Percentiles rank a stretch among this genome's conserved stretches.
Conservation (phyloP, 35 echinoderm and acorn worm genomes). For the Patiria miniata region DNA sequence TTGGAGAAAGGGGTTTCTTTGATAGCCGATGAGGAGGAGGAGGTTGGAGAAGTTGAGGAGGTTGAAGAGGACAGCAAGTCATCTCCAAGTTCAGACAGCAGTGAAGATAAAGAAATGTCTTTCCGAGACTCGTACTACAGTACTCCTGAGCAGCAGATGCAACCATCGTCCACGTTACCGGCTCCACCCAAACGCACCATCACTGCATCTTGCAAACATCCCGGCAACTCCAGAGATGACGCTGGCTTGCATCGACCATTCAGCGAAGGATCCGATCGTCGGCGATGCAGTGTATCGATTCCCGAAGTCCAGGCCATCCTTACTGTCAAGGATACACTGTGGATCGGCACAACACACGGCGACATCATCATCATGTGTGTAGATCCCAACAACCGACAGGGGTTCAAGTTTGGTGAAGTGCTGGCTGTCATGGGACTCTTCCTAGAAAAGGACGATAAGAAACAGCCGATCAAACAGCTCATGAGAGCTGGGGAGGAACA, state of each 20-base stretch:
- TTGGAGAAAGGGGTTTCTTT: not conserved
- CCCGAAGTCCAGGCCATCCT: conserved; percentile 46
- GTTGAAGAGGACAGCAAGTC: not conserved
- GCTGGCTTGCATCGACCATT: not conserved
- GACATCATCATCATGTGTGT: conserved; percentile 48
- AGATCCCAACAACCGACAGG: not conserved
- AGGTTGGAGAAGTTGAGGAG: not conserved
- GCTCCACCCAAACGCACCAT: not conserved
- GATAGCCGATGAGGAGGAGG: not conserved
- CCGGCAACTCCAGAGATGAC: not conserved
- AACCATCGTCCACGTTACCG: not conserved
- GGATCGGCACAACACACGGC: conserved; percentile 59
- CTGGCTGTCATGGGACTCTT: conserved; percentile 14
- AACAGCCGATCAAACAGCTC: not conserved
- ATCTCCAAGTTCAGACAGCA: not conserved
- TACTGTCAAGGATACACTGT: conserved; percentile 64
- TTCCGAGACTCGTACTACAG: not conserved
- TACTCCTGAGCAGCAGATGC: not conserved
- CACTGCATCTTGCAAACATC: not conserved
- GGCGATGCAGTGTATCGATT: not conserved
- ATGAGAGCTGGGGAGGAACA: conserved; percentile 22
- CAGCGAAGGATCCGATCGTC: not conserved
- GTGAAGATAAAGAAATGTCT: not conserved
- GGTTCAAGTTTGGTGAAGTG: conserved; percentile 37
- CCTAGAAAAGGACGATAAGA: not conserved